Conservation (phyloP, 2,888 invertebrate genomes). For the Apamea monoglypha region DNA sequence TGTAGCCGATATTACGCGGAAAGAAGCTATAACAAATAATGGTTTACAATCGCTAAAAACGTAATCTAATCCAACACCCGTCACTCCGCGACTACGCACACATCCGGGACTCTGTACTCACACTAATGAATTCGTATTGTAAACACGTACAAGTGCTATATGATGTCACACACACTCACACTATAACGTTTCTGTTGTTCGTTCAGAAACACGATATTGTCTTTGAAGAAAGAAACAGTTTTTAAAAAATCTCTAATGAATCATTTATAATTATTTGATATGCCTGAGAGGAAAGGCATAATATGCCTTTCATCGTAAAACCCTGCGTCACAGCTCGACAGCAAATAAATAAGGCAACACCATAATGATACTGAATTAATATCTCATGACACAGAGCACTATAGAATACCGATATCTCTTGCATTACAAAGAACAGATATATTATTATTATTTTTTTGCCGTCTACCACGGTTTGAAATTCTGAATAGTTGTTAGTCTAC, state of each 20-base stretch:
- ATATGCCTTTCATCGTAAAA: neutral
- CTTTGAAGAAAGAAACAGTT: neutral
- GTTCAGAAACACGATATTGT: slow-evolving; percentile 38
- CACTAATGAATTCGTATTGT: slow-evolving; percentile 47
- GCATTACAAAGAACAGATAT: neutral
- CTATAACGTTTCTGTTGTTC: neutral
- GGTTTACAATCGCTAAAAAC: slow-evolving; percentile 69
- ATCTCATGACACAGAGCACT: too few species aligned
- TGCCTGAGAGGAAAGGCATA: too few species aligned
- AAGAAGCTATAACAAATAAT: slow-evolving; percentile 66
- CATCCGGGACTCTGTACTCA: slow-evolving; percentile 58
- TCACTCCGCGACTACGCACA: slow-evolving; percentile 73
- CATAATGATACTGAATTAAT: too few species aligned
- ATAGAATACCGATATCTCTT: neutral
- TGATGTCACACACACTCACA: slow-evolving; percentile 25
- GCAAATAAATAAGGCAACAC: neutral
- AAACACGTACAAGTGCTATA: slow-evolving; percentile 45
- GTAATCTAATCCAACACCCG: slow-evolving; percentile 76
- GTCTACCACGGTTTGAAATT: neutral
- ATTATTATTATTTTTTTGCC: neutral
- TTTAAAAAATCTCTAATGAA: neutral
- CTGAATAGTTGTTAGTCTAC: neutral
- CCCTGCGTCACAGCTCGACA: neutral
- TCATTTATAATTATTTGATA: neutral
- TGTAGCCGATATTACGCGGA: slow-evolving; percentile 55